Base-by-base conservation (phyloP, 2,888 invertebrate species). In the Meiosimyza decipiens region DNA sequence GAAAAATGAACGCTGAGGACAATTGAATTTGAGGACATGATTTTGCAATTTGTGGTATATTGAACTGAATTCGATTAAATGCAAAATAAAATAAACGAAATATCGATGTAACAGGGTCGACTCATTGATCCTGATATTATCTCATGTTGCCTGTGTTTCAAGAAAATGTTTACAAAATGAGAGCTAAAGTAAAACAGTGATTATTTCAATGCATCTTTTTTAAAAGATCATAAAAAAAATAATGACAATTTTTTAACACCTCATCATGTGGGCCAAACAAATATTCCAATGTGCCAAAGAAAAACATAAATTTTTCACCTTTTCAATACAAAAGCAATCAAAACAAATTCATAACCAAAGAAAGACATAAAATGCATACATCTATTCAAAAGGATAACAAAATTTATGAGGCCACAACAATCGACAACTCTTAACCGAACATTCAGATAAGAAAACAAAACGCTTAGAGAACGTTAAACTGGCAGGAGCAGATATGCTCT, bases 181-280 rank as follows among this genome's bases (percentile, higher is more conserved):
- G 28, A 28, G 28, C 28, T 4, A 28, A 28, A 28, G 28, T 4
- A 28, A 28, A 28, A 28, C 4, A 52, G 5, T 55, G 18, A 12
- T 55, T 55, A 13, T 55, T 55, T 55, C 4, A 55, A 16, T 22
- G 16, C 7, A 55, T 12, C 7, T 18, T 18, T 57, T 57, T 55
- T 12, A n/a, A 28, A 22, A 60, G 15, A 28, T 65, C 65, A 65
- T 52, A 52, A 52, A 33, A 52, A 65, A n/a, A 65, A 65, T 65
- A 65, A 65, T 51, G 65, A 65, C 65, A 52, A 52, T 33, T 22
- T 22, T 28, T 68, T 59, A 68, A 59, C 68, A 68, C 68, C 57
- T 68, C 68, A 22, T 50, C 18, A 15, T 13, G 3, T 22, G n/a
- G 49, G 1, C 13, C 13, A 13, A 60, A 49, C 62, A 40, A 33